Evolutionary conservation across 2,888 invertebrate genomes (phyloP), one percentile per base, ranked within the genome.

Genomic region (Argynnis bischoffii): DNA sequence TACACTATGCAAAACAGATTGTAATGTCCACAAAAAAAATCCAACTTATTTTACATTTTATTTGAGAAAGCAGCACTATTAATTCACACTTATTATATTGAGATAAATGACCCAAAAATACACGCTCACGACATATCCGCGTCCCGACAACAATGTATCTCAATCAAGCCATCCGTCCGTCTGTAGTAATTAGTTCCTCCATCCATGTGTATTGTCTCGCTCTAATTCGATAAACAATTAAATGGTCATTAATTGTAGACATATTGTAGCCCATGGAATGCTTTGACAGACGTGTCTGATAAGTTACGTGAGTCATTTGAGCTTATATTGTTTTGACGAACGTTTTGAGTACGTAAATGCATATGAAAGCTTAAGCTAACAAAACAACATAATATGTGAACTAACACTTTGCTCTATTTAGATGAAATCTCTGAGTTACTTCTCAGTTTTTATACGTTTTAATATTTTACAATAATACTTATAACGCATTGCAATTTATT

Each of bases 211-310:
- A 68, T 63, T 65, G 87, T 89, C 83, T 83, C 85, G 81, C 82
- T 85, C 85, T 86, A 87, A 88, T 85, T 84, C 78, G 80, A 88
- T 88, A 83, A 82, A 80, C 81, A 77, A 80, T 81, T 79, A 80
- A 69, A 63, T 61, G 51, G 64, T 74, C 77, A 64, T 70, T 75
- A 66, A 71, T 75, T 74, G 63, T 72, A 64, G 66, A 55, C 54
- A 55, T 71, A 61, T 63, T 61, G 69, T 54, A 65, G 63, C 69
- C 26, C 60, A 53, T 59, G 66, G 67, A 61, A 61, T 71, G 61
- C 63, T 55, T 53, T 46, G 63, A 63, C 57, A 59, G 57, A 57
- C 55, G 26, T 67, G 66, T 8, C 16, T 51, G 69, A 71, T 71
- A 55, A 64, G 55, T 56, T 53, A 31, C 16, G 35, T 55, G 54